These are phyloP conservation scores for Prenolepis imparis DNA, from an alignment of 2,888 invertebrate genomes.

Conservation along the genomic window DNA sequence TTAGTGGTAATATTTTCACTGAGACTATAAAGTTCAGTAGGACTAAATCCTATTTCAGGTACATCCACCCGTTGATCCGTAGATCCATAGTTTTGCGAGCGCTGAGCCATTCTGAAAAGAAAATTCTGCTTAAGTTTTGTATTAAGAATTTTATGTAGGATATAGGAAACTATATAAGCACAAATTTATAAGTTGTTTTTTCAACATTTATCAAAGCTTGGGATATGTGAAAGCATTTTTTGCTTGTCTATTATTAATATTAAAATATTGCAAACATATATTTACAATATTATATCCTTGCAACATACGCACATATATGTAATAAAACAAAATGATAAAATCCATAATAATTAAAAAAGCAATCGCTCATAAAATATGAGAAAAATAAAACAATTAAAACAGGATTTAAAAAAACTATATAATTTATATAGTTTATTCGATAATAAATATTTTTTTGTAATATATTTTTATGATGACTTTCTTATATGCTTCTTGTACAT, in stretches of 20 bases:
- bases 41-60: constrained; percentile 91
- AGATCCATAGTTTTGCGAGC: constrained; percentile 85
- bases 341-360: background rate
- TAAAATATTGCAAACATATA: background rate
- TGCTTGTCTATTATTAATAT: background rate
- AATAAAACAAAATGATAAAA: background rate
- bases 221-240: background rate
- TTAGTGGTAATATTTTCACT: constrained; percentile 94
- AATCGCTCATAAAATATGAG: background rate
- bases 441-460: background rate
- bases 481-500: background rate
- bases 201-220: background rate
- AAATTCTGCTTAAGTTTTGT: background rate
- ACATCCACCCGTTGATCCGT: constrained; percentile 87
- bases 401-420: background rate
- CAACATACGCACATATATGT: background rate
- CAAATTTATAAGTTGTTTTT: background rate
- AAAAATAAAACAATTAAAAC: background rate
- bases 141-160: background rate
- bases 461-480: background rate
- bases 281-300: background rate
- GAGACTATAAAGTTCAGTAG: constrained; percentile 92
- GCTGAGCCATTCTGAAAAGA: constrained; percentile 83
- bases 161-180: background rate
- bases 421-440: background rate